Conservation (phyloP, 2,888 invertebrate species). For the Pediacus dermestoides region DNA sequence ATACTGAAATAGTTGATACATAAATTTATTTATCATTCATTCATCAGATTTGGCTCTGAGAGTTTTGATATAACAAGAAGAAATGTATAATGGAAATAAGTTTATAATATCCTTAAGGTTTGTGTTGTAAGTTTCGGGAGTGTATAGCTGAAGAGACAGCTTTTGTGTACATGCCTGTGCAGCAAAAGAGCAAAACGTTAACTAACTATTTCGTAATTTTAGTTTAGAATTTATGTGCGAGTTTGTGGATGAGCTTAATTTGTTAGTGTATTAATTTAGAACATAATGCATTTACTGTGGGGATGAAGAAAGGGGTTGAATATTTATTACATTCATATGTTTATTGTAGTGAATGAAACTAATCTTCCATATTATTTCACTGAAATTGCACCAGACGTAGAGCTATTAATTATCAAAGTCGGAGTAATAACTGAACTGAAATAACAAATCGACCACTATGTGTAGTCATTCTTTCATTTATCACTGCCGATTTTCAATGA, state of each 20-base stretch:
- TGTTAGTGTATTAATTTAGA: slow-evolving; percentile 17
- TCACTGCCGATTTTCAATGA: slow-evolving; percentile 11
- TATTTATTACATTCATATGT: slow-evolving; percentile 28
- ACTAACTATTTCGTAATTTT: too few species aligned
- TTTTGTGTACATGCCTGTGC: too few species aligned
- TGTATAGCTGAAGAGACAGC: too few species aligned
- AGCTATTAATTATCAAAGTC: slow-evolving; percentile 22
- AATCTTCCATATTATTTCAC: slow-evolving; percentile 9
- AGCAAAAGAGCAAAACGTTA: too few species aligned
- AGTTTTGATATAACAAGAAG: too few species aligned
- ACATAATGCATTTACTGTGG: slow-evolving; percentile 9
- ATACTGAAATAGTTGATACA: too few species aligned
- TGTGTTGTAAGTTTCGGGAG: too few species aligned
- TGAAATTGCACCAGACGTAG: slow-evolving; percentile 1
- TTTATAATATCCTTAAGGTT: too few species aligned
- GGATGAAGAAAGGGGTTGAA: slow-evolving; percentile 14
- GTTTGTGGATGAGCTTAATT: slow-evolving; percentile 8
- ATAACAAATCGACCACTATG: slow-evolving; percentile 19
- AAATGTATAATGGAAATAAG: too few species aligned
- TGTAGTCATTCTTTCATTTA: slow-evolving; percentile 23
- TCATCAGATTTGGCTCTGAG: too few species aligned
- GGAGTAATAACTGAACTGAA: slow-evolving; percentile 22
- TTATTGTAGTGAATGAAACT: slow-evolving; percentile 10
- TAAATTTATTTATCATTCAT: too few species aligned
- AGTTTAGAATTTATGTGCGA: slow-evolving; percentile 6